Percentiles rank a stretch among this genome's conserved stretches.
Conservation (phyloP, 2,797 vertebrate genomes). For the Xerus rutilus region DNA sequence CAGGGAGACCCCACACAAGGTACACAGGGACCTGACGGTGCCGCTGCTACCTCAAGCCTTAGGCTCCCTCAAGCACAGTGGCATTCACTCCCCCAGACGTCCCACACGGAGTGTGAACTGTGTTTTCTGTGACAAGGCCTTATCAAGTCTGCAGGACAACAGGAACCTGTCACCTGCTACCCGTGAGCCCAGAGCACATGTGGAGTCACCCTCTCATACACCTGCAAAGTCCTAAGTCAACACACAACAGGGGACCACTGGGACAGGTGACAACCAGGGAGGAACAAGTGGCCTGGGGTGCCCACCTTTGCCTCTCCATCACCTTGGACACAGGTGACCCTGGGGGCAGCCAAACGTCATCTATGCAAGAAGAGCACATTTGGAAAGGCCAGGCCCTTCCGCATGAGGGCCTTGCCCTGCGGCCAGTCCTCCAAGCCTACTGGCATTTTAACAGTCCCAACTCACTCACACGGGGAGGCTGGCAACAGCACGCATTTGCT, state of each 20-base stretch:
- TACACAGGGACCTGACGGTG: accelerated
- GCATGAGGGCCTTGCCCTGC: not conserved
- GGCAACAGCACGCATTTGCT: not conserved
- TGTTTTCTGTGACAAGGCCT: accelerated
- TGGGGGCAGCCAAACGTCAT: not conserved
- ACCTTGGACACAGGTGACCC: accelerated
- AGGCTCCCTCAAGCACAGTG: not conserved
- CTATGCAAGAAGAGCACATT: too few species aligned
- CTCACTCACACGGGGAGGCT: accelerated
- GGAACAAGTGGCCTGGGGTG: not conserved
- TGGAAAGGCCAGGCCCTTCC: not conserved
- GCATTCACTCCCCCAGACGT: not conserved
- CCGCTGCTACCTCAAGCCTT: accelerated
- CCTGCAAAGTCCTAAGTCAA: not conserved
- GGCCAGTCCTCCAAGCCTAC: accelerated
- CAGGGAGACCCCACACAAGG: accelerated
- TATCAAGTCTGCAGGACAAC: accelerated
- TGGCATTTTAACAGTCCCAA: not conserved
- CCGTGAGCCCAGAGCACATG: not conserved
- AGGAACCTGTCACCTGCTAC: not conserved
- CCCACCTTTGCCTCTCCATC: not conserved
- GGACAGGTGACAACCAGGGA: accelerated
- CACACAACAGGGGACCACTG: accelerated
- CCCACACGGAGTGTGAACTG: not conserved
- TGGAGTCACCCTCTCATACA: too few species aligned